phyloP scores from a whole-genome alignment of 2,888 invertebrate genomes.

The Prosapia bicincta region DNA sequence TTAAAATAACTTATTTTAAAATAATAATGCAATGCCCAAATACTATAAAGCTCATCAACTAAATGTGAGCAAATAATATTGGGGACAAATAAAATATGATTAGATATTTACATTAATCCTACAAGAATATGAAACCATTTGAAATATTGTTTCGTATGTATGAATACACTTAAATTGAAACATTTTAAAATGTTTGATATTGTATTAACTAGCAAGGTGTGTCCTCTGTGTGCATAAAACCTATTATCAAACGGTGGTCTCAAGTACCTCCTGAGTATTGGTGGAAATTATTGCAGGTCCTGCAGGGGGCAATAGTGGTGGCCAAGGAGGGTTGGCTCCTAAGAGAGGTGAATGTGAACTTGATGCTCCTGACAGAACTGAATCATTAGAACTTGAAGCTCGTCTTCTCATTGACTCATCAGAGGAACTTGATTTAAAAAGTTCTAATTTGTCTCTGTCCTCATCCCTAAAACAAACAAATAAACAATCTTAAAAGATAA shows the following conservation, averaged over 20 bases:
- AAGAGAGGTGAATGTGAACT: conserved; percentile 45
- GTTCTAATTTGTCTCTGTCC: conserved; percentile 58
- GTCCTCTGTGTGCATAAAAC: not conserved
- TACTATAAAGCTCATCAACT: too few species aligned
- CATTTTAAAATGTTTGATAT: too few species aligned
- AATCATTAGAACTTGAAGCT: conserved; percentile 59
- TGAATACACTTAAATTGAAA: too few species aligned
- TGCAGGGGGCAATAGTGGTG: conserved; percentile 20
- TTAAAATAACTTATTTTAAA: too few species aligned
- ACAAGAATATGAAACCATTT: too few species aligned
- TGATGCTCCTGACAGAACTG: conserved; percentile 53
- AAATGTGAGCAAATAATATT: too few species aligned
- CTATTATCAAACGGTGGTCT: conserved; percentile 59
- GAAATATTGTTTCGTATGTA: too few species aligned
- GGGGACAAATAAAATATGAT: too few species aligned
- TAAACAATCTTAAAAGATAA: too few species aligned
- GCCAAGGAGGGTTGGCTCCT: conserved; percentile 41
- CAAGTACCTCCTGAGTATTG: conserved; percentile 56
- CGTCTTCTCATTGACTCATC: conserved; percentile 59
- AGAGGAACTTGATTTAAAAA: conserved; percentile 57
- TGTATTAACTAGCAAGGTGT: not conserved
- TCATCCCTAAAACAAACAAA: conserved; percentile 53
- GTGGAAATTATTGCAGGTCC: conserved; percentile 7
- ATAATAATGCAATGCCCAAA: too few species aligned
- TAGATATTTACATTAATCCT: too few species aligned